These are phyloP conservation scores for Ashinkailepas kermadecensis DNA, from an alignment of 2,888 invertebrate species.

Conservation along the genomic window DNA sequence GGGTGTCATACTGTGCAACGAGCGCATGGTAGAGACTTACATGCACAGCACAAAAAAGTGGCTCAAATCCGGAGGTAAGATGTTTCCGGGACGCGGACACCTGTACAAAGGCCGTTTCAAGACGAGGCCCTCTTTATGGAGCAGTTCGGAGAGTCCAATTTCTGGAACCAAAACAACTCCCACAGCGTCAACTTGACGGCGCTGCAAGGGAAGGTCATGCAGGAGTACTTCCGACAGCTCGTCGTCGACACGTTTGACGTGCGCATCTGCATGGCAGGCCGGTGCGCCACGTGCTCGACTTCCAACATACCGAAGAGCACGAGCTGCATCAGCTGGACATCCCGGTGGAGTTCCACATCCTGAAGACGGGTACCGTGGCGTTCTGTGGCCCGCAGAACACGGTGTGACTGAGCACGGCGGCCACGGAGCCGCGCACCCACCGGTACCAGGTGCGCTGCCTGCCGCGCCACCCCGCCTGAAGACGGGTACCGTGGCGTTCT, in stretches of 20 bases:
- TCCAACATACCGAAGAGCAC: constrained; percentile 80
- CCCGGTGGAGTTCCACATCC: constrained; percentile 82
- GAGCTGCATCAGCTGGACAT: constrained; percentile 93
- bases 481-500: constrained; percentile 92
- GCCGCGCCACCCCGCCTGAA: constrained; percentile 83
- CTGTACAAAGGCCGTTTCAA: constrained; percentile 92
- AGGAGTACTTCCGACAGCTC: constrained; percentile 95
- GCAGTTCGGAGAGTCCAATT: constrained; percentile 96
- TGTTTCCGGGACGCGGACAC: constrained; percentile 96
- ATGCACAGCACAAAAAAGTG: constrained; percentile 92
- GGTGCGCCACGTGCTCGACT: constrained; percentile 86
- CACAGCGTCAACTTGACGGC: constrained; percentile 96
- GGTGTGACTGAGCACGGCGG: constrained; percentile 95
- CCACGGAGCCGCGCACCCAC: constrained; percentile 95
- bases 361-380: constrained; percentile 93
- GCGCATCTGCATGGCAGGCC: constrained; percentile 90
- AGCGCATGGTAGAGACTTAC: constrained; percentile 97
- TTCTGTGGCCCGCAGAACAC: constrained; percentile 81
- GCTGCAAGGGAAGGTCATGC: constrained; percentile 83
- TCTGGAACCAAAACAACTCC: constrained; percentile 96
- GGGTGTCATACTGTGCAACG: constrained; percentile 99
- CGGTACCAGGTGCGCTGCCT: constrained; percentile 97
- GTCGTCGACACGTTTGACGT: constrained; percentile 98
- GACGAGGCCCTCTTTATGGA: constrained; percentile 97
- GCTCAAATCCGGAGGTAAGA: constrained; percentile 77